These are phyloP conservation scores for Chydorus sphaericus DNA, from an alignment of 2,888 invertebrate genomes.

Conservation along the genomic window DNA sequence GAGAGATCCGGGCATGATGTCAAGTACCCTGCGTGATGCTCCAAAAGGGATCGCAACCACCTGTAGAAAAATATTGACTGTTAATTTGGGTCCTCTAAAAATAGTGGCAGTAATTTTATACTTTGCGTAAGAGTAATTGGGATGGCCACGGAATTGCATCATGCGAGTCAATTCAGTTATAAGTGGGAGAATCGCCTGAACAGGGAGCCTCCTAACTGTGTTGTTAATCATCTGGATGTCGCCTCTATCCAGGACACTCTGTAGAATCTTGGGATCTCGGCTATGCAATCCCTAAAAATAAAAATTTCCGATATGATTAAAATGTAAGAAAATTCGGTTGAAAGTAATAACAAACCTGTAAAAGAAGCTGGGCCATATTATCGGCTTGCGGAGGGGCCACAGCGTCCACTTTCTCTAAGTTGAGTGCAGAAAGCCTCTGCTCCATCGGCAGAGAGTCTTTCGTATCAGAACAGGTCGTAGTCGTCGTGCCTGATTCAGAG, in stretches of 20 bases:
- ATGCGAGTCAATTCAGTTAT: constrained; percentile 53
- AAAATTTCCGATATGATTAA: background rate
- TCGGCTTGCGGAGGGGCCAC: constrained; percentile 41
- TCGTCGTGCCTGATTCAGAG: constrained; percentile 25
- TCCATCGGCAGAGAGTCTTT: constrained; percentile 61
- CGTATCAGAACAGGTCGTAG: background rate
- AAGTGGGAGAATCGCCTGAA: constrained; percentile 54
- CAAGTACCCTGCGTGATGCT: constrained; percentile 43
- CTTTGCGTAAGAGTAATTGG: constrained; percentile 12
- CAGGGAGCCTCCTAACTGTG: constrained; percentile 59
- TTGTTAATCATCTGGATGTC: constrained; percentile 51
- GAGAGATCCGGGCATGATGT: constrained; percentile 44
- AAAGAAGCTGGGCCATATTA: constrained; percentile 62
- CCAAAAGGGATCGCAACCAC: constrained; percentile 44
- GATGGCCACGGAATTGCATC: constrained; percentile 28
- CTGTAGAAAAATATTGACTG: constrained; percentile 22
- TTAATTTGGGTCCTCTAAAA: background rate
- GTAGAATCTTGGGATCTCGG: constrained; percentile 56
- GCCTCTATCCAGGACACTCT: constrained; percentile 50
- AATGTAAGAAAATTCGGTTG: background rate
- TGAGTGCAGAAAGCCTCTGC: constrained; percentile 61
- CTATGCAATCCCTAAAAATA: constrained; percentile 53
- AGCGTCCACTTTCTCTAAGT: constrained; percentile 41
- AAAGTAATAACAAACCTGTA: constrained; percentile 33
- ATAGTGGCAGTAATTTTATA: background rate